Conservation (phyloP, 2,888 invertebrate species). For the Tyria jacobaeae region DNA sequence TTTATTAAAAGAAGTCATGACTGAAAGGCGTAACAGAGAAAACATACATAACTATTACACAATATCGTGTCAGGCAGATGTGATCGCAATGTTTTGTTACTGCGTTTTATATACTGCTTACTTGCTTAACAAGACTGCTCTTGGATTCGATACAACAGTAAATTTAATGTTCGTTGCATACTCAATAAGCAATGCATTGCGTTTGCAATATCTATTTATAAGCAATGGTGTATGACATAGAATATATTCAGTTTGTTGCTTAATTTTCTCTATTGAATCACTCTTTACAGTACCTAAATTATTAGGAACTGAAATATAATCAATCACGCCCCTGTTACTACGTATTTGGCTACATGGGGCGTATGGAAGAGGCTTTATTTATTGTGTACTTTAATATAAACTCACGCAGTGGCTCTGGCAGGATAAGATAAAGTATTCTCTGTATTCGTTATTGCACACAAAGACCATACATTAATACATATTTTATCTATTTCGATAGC, state of each 20-base stretch:
- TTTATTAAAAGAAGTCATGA: slow-evolving; percentile 46
- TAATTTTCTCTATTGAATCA: too few relatives aligned
- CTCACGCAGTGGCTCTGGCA: too few relatives aligned
- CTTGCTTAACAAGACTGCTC: neutral
- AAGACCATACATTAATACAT: too few relatives aligned
- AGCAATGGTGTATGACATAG: slow-evolving; percentile 21
- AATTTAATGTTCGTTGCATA: neutral
- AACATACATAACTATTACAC: slow-evolving; percentile 40
- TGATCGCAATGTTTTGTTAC: slow-evolving; percentile 5
- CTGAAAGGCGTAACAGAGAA: slow-evolving; percentile 46
- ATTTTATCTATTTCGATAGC: too few relatives aligned
- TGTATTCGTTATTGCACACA: too few relatives aligned
- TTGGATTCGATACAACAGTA: neutral
- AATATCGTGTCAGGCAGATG: slow-evolving; percentile 25
- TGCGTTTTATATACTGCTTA: neutral
- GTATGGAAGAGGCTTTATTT: too few relatives aligned
- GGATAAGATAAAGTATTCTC: too few relatives aligned
- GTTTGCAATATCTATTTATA: neutral
- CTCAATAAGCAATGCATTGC: neutral
- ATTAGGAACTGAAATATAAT: too few relatives aligned
- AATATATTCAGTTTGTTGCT: neutral
- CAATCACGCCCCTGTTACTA: too few relatives aligned
- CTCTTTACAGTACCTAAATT: too few relatives aligned
- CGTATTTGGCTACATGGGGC: too few relatives aligned
- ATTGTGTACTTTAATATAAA: too few relatives aligned